A percentile compares a stretch with the other conserved stretches of the same genome.
phyloP scores from a whole-genome alignment of 37 sponge, comb jelly and placozoan genomes.

The Theonella swinhoei region DNA sequence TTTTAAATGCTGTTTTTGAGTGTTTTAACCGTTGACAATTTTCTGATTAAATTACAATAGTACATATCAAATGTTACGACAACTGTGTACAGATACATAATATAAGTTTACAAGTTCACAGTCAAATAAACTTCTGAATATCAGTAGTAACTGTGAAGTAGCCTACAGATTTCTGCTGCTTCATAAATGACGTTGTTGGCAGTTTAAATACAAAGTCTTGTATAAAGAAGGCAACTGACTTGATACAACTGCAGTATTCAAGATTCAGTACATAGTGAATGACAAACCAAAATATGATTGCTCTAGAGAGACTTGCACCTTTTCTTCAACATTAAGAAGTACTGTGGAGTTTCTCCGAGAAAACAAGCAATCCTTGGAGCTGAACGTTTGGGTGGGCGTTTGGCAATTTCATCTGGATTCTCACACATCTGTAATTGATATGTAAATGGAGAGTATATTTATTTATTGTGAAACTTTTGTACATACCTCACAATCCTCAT shows the following conservation, averaged over 20 bases:
- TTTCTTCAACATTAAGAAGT: no score
- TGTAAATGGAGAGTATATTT: no score
- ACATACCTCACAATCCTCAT: slow-evolving; percentile 12
- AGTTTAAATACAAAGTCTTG: slow-evolving; percentile 37
- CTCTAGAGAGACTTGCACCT: neutral
- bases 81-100: no score
- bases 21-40: no score
- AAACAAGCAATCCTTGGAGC: slow-evolving; percentile 15
- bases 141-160: neutral
- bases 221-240: slow-evolving; percentile 23
- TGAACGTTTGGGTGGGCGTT: neutral
- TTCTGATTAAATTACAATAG: no score
- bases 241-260: slow-evolving; percentile 12
- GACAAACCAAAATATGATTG: slow-evolving; percentile 25
- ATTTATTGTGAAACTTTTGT: no score
- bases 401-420: neutral
- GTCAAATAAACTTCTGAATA: no score
- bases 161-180: slow-evolving; percentile 5
- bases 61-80: no score
- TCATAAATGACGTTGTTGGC: slow-evolving; percentile 2
- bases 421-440: neutral
- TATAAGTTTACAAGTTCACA: no score
- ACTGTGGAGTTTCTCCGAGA: neutral
- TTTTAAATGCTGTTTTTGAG: no score
- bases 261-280: slow-evolving; percentile 45